phyloP scores from a whole-genome alignment of 2,888 invertebrate species.

The Leptopilina myrica region DNA sequence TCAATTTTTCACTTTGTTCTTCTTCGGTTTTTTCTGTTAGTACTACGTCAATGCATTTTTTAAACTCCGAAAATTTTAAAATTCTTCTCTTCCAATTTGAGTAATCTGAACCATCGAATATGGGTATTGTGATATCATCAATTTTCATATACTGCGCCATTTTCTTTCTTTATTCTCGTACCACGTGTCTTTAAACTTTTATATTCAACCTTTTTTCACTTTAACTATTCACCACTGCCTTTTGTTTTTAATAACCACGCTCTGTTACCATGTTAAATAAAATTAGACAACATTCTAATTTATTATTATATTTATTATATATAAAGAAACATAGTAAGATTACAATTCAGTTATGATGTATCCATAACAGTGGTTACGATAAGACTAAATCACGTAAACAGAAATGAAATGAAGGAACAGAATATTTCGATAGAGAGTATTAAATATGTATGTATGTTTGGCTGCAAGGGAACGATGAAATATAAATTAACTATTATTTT shows the following conservation, averaged over 20 bases:
- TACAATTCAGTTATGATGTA: no score
- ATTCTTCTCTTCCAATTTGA: constrained; percentile 52
- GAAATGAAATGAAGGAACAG: no score
- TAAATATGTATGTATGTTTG: no score
- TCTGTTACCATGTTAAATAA: constrained; percentile 11
- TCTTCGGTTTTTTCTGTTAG: constrained; percentile 24
- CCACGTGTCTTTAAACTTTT: background rate
- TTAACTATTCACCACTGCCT: background rate
- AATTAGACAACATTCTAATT: background rate
- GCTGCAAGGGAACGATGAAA: no score
- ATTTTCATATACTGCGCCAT: constrained; percentile 38
- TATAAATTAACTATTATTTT: no score
- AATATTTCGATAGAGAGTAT: no score
- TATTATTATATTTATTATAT: no score
- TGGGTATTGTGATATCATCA: constrained; percentile 49
- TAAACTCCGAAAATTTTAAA: constrained; percentile 44
- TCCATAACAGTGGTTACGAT: no score
- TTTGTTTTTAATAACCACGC: background rate
- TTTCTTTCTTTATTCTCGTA: background rate
- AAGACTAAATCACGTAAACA: no score
- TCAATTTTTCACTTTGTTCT: constrained; percentile 44
- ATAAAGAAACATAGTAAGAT: no score
- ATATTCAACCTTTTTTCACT: background rate
- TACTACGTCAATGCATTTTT: constrained; percentile 47
- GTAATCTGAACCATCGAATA: constrained; percentile 53